A percentile compares a stretch with the other conserved stretches of the same genome.
Evolutionary conservation across 2,888 invertebrate genomes (phyloP).

Genomic region (Chaitophorus viminalis): DNA sequence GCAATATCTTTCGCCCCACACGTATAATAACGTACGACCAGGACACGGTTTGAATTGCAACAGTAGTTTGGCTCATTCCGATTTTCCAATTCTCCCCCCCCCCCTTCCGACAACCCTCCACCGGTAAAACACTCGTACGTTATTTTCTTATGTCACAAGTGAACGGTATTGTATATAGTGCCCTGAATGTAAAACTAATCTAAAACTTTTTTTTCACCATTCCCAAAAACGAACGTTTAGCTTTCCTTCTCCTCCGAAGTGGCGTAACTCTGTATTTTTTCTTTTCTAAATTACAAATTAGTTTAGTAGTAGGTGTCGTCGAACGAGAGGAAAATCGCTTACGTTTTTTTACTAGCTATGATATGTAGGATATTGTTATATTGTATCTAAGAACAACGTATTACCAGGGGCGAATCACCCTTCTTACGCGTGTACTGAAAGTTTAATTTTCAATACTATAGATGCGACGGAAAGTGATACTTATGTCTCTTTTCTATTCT

Average conservation of each 20-base stretch:
- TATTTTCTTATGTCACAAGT: background rate
- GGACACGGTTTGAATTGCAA: slow-evolving; percentile 51
- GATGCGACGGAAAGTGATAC: no score
- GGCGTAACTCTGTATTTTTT: no score
- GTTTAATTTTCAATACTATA: no score
- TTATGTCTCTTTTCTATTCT: no score
- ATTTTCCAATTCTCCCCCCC: background rate
- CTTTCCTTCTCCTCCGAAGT: background rate
- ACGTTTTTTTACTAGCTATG: no score
- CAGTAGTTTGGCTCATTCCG: slow-evolving; percentile 52
- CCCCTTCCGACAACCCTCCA: background rate
- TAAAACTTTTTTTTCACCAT: slow-evolving; percentile 7
- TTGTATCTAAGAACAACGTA: no score
- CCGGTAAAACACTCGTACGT: background rate
- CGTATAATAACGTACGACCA: background rate
- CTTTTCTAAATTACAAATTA: slow-evolving; percentile 11
- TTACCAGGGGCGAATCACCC: no score
- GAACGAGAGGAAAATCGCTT: background rate
- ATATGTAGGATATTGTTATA: no score
- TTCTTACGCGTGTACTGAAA: no score
- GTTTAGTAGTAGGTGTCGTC: background rate
- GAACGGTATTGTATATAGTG: background rate
- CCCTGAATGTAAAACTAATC: slow-evolving; percentile 1
- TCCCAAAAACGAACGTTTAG: background rate
- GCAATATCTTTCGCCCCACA: background rate